Percentiles rank a stretch among this genome's conserved stretches.
These are phyloP conservation scores for Syngnathus acus DNA, from an alignment of 2,797 vertebrate genomes.

Conservation along the genomic window DNA sequence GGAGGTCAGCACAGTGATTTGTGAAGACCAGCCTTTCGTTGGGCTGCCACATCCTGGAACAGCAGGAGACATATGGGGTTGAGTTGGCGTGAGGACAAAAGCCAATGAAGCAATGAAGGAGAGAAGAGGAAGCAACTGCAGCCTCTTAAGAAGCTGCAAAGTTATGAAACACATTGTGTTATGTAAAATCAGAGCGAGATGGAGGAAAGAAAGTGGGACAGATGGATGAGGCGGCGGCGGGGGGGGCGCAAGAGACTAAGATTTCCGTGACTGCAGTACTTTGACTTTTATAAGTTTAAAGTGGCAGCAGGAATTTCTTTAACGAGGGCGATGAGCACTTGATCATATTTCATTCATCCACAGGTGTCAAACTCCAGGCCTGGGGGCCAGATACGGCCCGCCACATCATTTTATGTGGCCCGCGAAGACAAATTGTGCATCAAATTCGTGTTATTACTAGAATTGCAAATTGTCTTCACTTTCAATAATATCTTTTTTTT, in stretches of 20 bases:
- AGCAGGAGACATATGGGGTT: conserved; percentile 7
- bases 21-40: neutral
- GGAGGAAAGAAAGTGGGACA: conserved; percentile 26
- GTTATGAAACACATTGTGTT: conserved; percentile 60
- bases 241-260: conserved; percentile 20
- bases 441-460: too few species aligned
- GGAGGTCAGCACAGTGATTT: neutral
- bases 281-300: neutral
- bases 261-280: conserved; percentile 15
- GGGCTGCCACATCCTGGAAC: neutral
- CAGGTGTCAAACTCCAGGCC: too few species aligned
- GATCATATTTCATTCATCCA: too few species aligned
- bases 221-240: neutral
- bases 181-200: conserved; percentile 39
- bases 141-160: conserved; percentile 49
- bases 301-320: neutral
- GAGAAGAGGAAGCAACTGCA: conserved; percentile 15
- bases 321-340: neutral
- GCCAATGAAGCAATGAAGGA: conserved; percentile 16
- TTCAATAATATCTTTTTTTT: too few species aligned
- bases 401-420: too few species aligned
- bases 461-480: too few species aligned
- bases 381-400: too few species aligned
- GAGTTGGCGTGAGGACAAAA: conserved; percentile 8
- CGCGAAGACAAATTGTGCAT: too few species aligned